Evolutionary conservation across 92 coral and sea anemone genomes (phyloP).

Genomic region (Pocillopora grandis): DNA sequence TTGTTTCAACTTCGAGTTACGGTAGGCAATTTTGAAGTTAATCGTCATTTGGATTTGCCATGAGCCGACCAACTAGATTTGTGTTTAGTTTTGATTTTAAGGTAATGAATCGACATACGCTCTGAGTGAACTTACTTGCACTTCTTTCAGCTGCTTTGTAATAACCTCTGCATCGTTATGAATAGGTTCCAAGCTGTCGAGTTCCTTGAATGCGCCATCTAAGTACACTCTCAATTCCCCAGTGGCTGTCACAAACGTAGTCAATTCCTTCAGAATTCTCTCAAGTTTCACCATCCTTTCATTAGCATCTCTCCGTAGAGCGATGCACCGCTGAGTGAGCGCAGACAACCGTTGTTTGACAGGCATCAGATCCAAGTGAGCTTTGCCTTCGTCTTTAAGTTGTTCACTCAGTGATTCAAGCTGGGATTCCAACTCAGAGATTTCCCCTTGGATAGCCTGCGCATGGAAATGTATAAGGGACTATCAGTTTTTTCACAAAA

Average conservation of each 20-base stretch:
- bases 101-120: not conserved
- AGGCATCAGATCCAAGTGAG: conserved; percentile 70
- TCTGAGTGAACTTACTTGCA: conserved; percentile 49
- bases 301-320: conserved; percentile 62
- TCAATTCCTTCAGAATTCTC: conserved; percentile 66
- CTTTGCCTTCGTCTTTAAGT: conserved; percentile 71
- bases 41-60: no score
- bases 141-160: conserved; percentile 73
- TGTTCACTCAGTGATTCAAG: conserved; percentile 62
- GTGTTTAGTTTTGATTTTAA: not conserved
- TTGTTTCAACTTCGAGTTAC: no score
- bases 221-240: conserved; percentile 71
- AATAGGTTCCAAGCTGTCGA: conserved; percentile 77
- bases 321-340: conserved; percentile 61
- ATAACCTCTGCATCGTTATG: conserved; percentile 77
- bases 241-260: conserved; percentile 70
- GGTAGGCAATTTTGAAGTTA: no score
- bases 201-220: conserved; percentile 56
- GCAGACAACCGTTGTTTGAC: conserved; percentile 81
- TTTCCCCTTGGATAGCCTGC: conserved; percentile 66
- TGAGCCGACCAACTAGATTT: no score
- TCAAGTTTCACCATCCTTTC: conserved; percentile 65
- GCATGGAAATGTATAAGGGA: not conserved
- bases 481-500: no score
- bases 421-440: conserved; percentile 67